Conservation (phyloP, 2,888 invertebrate species). For the Sclerodermus sp. region DNA sequence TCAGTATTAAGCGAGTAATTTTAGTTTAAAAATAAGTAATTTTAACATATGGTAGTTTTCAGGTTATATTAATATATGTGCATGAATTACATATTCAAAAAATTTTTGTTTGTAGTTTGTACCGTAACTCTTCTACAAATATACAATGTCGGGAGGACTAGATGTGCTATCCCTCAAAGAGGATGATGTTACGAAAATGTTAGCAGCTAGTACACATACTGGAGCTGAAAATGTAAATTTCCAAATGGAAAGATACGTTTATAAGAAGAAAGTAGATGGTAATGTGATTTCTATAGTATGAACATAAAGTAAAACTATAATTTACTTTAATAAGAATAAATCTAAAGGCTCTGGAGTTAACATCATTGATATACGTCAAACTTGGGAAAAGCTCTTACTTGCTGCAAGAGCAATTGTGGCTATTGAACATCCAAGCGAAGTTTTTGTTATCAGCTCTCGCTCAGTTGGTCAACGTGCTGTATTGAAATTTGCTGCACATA, state of each 20-base stretch:
- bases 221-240: slow-evolving; percentile 94
- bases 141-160: slow-evolving; percentile 97
- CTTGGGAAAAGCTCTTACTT: slow-evolving; percentile 96
- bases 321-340: slow-evolving; percentile 2
- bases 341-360: slow-evolving; percentile 64
- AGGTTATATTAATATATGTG: no score
- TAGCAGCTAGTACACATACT: slow-evolving; percentile 92
- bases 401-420: slow-evolving; percentile 98
- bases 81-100: no score
- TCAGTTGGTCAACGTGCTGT: slow-evolving; percentile 96
- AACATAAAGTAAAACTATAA: no score
- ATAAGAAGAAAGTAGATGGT: slow-evolving; percentile 90
- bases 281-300: no score
- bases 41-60: no score
- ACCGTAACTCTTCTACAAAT: slow-evolving; percentile 73
- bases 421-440: slow-evolving; percentile 96
- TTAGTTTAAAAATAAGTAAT: no score
- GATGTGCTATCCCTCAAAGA: slow-evolving; percentile 88
- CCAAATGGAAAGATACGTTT: slow-evolving; percentile 97
- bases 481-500: slow-evolving; percentile 96
- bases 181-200: slow-evolving; percentile 98
- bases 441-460: slow-evolving; percentile 95
- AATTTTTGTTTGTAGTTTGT: slow-evolving; percentile 62
- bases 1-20: no score
- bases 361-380: slow-evolving; percentile 94